Conservation (phyloP, 2,888 invertebrate genomes). For the Spicauda simplicius region DNA sequence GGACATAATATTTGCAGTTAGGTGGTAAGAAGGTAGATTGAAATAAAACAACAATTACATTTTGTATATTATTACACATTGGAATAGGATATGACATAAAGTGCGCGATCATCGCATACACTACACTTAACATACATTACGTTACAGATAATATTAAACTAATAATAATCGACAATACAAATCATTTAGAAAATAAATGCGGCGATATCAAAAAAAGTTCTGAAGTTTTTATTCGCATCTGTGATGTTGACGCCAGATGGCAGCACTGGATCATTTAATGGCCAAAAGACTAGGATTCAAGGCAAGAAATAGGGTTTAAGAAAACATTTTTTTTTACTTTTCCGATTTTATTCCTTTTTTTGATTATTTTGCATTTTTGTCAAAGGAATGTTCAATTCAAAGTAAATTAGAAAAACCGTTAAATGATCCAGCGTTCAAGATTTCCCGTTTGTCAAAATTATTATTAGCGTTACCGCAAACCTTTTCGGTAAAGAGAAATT, state of each 20-base stretch:
- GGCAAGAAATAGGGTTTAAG: conserved; percentile 5
- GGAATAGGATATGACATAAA: conserved; percentile 66
- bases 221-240: conserved; percentile 53
- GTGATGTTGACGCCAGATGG: conserved; percentile 58
- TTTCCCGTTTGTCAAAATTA: conserved; percentile 35
- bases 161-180: conserved; percentile 47
- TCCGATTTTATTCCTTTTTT: conserved; percentile 1
- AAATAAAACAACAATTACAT: conserved; percentile 54
- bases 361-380: not conserved
- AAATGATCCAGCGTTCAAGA: conserved; percentile 21
- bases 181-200: conserved; percentile 59
- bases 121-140: conserved; percentile 41
- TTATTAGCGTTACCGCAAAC: conserved; percentile 26
- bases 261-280: conserved; percentile 40
- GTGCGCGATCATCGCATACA: conserved; percentile 64
- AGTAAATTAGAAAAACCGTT: conserved; percentile 1
- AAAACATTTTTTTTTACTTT: not conserved
- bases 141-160: conserved; percentile 45
- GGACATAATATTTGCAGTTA: too few species aligned
- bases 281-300: conserved; percentile 20
- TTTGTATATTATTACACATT: conserved; percentile 60
- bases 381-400: not conserved
- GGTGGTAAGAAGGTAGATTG: too few species aligned
- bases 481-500: conserved; percentile 1
- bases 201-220: conserved; percentile 48